These are phyloP conservation scores for Lamproptera curius DNA, from an alignment of 2,888 invertebrate genomes.

Conservation along the genomic window DNA sequence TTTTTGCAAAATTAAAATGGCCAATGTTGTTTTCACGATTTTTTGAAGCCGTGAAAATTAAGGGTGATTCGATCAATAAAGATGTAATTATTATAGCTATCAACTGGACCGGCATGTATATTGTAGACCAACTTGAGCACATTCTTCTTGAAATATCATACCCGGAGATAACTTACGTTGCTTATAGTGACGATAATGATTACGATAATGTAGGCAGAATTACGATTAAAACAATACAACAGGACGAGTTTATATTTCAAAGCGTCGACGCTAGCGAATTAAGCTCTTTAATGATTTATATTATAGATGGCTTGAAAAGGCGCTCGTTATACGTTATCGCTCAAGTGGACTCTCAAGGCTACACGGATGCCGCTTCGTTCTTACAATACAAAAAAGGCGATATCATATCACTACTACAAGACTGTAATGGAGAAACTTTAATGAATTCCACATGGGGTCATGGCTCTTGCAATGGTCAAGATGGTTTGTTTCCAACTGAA, in stretches of 20 bases:
- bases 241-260: slow-evolving; percentile 94
- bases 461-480: slow-evolving; percentile 82
- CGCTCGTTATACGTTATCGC: slow-evolving; percentile 92
- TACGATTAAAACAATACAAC: slow-evolving; percentile 88
- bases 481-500: slow-evolving; percentile 92
- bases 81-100: slow-evolving; percentile 93
- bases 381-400: slow-evolving; percentile 85
- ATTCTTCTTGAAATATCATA: slow-evolving; percentile 92
- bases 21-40: slow-evolving; percentile 96
- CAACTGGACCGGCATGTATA: slow-evolving; percentile 95
- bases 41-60: slow-evolving; percentile 91
- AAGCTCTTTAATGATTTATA: slow-evolving; percentile 87
- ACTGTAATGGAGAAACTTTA: slow-evolving; percentile 85
- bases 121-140: slow-evolving; percentile 94
- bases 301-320: slow-evolving; percentile 91
- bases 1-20: slow-evolving; percentile 95
- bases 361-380: slow-evolving; percentile 76
- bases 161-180: slow-evolving; percentile 90
- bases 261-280: slow-evolving; percentile 93
- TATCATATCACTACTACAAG: slow-evolving; percentile 87
- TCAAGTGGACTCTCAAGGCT: slow-evolving; percentile 76
- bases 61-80: slow-evolving; percentile 81
- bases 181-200: slow-evolving; percentile 72
- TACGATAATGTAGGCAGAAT: slow-evolving; percentile 80
- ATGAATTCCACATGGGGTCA: slow-evolving; percentile 85